A percentile compares a stretch with the other conserved stretches of the same genome.
Evolutionary conservation across 1,140 invertebrate genomes (phyloP).

Genomic region (Drosophila bipectinata): DNA sequence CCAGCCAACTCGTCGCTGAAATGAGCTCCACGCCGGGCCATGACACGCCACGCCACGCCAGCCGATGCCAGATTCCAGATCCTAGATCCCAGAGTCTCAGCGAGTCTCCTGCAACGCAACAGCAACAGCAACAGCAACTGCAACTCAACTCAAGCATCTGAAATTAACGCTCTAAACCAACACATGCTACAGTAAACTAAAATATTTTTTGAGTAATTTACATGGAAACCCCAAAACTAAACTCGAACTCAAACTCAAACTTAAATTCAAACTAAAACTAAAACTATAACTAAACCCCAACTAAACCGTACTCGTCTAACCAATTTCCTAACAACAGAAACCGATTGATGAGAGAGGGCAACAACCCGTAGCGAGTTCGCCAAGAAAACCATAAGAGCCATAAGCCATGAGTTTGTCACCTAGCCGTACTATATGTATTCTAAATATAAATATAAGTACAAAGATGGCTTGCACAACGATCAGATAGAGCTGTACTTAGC

Average conservation of each 20-base stretch:
- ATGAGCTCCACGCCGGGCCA: slow-evolving; percentile 18
- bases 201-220: slow-evolving; percentile 72
- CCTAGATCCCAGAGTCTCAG: slow-evolving; percentile 2
- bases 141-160: slow-evolving; percentile 45
- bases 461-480: slow-evolving; percentile 31
- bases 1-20: slow-evolving; percentile 87
- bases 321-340: slow-evolving; percentile 42
- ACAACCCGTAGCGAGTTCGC: slow-evolving; percentile 20
- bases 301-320: slow-evolving; percentile 42
- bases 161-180: slow-evolving; percentile 61
- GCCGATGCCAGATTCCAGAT: slow-evolving; percentile 14
- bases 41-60: background rate
- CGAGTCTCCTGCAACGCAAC: slow-evolving; percentile 10
- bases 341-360: slow-evolving; percentile 4
- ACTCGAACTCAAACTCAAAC: slow-evolving; percentile 18
- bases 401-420: slow-evolving; percentile 17
- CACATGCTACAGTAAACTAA: slow-evolving; percentile 36
- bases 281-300: slow-evolving; percentile 9
- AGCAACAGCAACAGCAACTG: slow-evolving; percentile 7
- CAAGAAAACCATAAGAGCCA: background rate
- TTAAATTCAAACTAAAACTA: slow-evolving; percentile 1
- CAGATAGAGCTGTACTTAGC: slow-evolving; percentile 34
- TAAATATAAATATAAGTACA: slow-evolving; percentile 26
- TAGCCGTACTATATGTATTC: slow-evolving; percentile 26
- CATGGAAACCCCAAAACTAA: slow-evolving; percentile 26